Conservation (phyloP, 2,888 invertebrate species). For the Amblyjoppa fuscipennis region DNA sequence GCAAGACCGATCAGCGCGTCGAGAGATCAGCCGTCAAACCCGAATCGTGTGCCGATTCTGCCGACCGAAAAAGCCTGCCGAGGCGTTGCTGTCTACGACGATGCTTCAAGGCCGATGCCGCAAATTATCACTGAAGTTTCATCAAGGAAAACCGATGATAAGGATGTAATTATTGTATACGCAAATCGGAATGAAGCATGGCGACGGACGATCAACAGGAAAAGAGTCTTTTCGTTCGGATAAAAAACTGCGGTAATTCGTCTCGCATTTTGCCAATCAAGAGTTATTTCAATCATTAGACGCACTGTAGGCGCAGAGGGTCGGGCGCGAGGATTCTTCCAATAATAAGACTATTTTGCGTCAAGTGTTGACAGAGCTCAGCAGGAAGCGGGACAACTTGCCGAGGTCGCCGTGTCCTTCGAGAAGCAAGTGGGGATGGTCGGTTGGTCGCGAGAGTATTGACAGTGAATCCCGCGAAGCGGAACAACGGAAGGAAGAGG, state of each 20-base stretch:
- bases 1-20: not conserved
- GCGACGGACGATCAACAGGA: slow-evolving; percentile 41
- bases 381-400: slow-evolving; percentile 19
- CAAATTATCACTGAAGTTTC: not conserved
- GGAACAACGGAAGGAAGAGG: not conserved
- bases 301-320: no score
- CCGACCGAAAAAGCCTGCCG: not conserved
- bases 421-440: slow-evolving; percentile 41
- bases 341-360: not conserved
- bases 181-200: slow-evolving; percentile 26
- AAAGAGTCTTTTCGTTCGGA: slow-evolving; percentile 60
- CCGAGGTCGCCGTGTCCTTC: slow-evolving; percentile 48
- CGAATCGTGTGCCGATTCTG: not conserved
- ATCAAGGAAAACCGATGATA: not conserved
- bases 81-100: slow-evolving; percentile 17
- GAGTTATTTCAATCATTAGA: slow-evolving; percentile 73
- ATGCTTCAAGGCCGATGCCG: not conserved
- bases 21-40: not conserved
- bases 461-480: not conserved
- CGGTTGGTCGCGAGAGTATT: not conserved
- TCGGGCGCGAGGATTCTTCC: not conserved
- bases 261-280: slow-evolving; percentile 68
- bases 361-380: slow-evolving; percentile 52
- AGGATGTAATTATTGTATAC: not conserved
- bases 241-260: slow-evolving; percentile 66